Base-by-base conservation (phyloP, 2,797 vertebrate genomes). In the Chrysocyon brachyurus region DNA sequence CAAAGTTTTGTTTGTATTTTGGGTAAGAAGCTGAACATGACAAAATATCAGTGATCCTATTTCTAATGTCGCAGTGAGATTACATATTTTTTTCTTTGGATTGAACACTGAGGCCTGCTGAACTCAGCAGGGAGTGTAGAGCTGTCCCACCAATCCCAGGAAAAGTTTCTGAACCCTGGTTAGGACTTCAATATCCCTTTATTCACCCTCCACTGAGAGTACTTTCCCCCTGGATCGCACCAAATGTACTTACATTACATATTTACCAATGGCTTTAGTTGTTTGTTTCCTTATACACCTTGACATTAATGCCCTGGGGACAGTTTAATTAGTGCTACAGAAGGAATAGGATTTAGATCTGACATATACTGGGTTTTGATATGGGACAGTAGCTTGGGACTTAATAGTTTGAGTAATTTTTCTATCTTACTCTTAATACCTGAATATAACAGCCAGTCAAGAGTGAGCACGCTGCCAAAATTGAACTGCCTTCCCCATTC, bases 1-100 rank as follows among this genome's bases (percentile, higher is more conserved):
- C 4, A 61, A 79, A 83, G 12, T 33, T 95, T 90, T 91, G 21
- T 73, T 91, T 95, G 49, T 86, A 72, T 89, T 93, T 94, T 85
- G 12, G 12, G 40, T 82, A 70, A 82, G 72, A 93, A 21, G 26
- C 3, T 24, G 19, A 77, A 81, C 16, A 85, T 87, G 33, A 81
- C 49, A 57, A 63, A 77, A 52, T 73, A 46, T 26, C 19, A 75
- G 5, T 40, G 57, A 85, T 87, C 17, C 1, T 12, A 28, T 77
- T 73, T 86, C 33, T 66, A 68, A 52, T 75, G 7, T 8, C 36
- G 31, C 56, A 78, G 22, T 64, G 7, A 86, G 14, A 6, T 87
- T 86, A 12, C 61, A 6, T 54, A 6, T 54, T n/a, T 36, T 49
- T 40, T 6, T 54, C 8, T 86, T 94, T 73, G 86, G 61, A 46